A percentile compares a stretch with the other conserved stretches of the same genome.
Evolutionary conservation across 2,797 vertebrate species (phyloP).

Genomic region (Erethizon dorsatum): DNA sequence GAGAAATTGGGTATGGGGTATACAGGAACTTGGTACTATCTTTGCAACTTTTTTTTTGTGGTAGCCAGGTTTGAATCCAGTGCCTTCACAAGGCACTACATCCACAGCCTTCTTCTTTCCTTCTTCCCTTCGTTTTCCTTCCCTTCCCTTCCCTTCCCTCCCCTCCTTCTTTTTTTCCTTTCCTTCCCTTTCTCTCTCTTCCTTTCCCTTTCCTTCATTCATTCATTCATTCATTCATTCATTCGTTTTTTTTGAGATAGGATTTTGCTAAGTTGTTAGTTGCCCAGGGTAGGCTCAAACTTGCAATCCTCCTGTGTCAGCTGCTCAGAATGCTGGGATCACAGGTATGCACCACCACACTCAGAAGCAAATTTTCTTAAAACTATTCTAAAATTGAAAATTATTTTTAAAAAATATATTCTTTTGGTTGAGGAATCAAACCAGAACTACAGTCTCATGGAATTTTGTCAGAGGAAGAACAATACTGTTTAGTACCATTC

Average conservation of each 20-base stretch:
- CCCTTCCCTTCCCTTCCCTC: neutral
- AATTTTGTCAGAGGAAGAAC: conserved; percentile 29
- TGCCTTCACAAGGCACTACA: neutral
- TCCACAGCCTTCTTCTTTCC: too few species aligned
- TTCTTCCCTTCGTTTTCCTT: too few species aligned
- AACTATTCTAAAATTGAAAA: conserved; percentile 1
- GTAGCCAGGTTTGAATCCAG: neutral
- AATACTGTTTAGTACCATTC: neutral
- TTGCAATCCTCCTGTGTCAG: neutral
- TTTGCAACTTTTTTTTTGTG: neutral
- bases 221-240: too few species aligned
- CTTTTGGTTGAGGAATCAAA: conserved; percentile 36
- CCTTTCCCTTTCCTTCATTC: neutral
- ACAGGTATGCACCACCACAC: neutral
- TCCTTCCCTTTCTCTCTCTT: neutral
- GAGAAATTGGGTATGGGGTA: neutral
- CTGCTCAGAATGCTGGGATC: neutral
- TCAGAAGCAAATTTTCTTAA: neutral
- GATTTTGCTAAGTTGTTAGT: neutral
- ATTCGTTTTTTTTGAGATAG: neutral
- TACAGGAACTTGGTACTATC: neutral
- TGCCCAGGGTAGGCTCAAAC: neutral
- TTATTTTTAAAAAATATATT: neutral
- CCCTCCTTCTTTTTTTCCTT: too few species aligned
- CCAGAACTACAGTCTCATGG: neutral